phyloP scores from a whole-genome alignment of 2,113 vertebrate genomes.

The Setophaga petechia region DNA sequence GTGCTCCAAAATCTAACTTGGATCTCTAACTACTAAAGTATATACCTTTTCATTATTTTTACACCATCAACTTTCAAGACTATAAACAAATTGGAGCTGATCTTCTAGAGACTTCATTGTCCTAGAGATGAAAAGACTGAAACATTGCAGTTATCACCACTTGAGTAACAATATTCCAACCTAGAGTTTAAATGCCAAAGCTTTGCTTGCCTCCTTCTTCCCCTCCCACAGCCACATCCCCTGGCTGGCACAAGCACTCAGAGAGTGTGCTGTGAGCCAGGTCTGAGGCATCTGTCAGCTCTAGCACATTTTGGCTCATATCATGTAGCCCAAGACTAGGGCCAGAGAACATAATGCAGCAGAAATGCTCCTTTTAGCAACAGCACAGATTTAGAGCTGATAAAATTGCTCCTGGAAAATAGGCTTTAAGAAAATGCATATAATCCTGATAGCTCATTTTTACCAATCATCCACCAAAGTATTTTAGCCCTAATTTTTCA shows the following conservation, averaged over 20 bases:
- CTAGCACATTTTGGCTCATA: neutral
- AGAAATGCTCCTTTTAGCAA: neutral
- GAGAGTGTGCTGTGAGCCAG: neutral
- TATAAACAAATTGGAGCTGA: neutral
- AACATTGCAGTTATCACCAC: neutral
- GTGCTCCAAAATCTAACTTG: neutral
- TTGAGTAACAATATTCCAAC: rapidly evolving
- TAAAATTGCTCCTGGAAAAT: neutral
- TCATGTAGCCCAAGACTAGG: neutral
- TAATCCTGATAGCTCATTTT: neutral
- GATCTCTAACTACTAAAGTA: neutral
- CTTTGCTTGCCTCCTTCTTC: neutral
- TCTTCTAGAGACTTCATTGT: neutral
- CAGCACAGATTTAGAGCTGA: neutral
- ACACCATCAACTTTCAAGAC: neutral
- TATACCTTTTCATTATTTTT: neutral
- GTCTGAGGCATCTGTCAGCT: neutral
- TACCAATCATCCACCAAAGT: neutral
- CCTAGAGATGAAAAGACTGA: neutral
- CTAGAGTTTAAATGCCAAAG: neutral
- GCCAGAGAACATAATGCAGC: neutral
- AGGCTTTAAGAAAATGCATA: neutral
- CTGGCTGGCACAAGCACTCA: neutral
- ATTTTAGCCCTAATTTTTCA: neutral
- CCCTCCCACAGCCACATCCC: neutral